A percentile compares a stretch with the other conserved stretches of the same genome.
Evolutionary conservation across 1,140 invertebrate species (phyloP).

Genomic region (Hypothenemus hampei): DNA sequence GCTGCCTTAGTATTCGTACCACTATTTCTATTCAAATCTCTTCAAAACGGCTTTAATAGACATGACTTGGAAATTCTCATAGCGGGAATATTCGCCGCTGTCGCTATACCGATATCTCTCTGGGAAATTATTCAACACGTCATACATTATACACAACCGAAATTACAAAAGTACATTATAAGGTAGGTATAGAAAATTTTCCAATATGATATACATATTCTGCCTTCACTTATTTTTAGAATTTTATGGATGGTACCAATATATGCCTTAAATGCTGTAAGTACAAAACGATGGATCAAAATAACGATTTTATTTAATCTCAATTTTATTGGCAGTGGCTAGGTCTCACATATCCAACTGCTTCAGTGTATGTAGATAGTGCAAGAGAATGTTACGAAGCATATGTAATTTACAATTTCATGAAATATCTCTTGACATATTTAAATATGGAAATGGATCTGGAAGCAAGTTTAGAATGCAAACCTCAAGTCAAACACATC

Average conservation of each 20-base stretch:
- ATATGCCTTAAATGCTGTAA: conserved; percentile 90
- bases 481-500: conserved; percentile 78
- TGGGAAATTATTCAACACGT: conserved; percentile 94
- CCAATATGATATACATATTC: not conserved
- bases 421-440: conserved; percentile 91
- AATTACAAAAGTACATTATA: conserved; percentile 90
- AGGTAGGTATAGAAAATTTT: conserved; percentile 53
- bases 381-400: conserved; percentile 92
- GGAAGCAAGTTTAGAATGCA: conserved; percentile 74
- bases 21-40: conserved; percentile 68
- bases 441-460: conserved; percentile 78
- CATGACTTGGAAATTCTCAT: conserved; percentile 75
- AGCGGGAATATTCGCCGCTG: conserved; percentile 84
- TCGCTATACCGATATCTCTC: conserved; percentile 86
- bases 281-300: too few species aligned
- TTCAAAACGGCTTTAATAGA: conserved; percentile 66
- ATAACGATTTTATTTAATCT: not conserved
- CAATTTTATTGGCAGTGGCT: conserved; percentile 62
- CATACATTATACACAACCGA: conserved; percentile 89
- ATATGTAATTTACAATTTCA: conserved; percentile 97
- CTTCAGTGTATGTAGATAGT: conserved; percentile 88
- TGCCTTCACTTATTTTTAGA: conserved; percentile 63
- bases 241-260: conserved; percentile 98
- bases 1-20: conserved; percentile 80
- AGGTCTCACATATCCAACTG: conserved; percentile 72